Base-by-base conservation (phyloP, 53 echinoderm and acorn worm genomes). In the Stichopus horrens region DNA sequence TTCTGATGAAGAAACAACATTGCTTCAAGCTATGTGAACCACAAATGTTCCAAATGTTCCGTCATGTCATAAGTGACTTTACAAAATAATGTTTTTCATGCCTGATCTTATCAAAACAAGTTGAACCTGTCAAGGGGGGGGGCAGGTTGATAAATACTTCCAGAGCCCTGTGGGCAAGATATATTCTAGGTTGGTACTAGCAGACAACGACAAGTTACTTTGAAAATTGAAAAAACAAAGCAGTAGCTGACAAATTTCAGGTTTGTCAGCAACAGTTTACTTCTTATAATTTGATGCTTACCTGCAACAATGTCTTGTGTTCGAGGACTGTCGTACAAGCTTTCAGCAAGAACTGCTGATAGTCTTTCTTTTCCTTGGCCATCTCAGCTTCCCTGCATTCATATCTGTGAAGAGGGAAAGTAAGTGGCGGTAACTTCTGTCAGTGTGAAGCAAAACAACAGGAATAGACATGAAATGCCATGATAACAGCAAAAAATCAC, bases 281-380 rank as follows among this genome's bases (percentile, higher is more conserved):
- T 37, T 37, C 37, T 37, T 37, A 37, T 4, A 18, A 71, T 5
- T 56, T 7, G 18, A 5, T 8, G 58, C n/a, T 87, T 79, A 96
- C 96, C 92, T 94, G 90, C 23, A 96, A 87, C 52, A 91, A 65
- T 75, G 94, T 86, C 78, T 93, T 96, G 90, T 96, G 96, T 74
- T 96, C 93, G 23, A 94, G 52, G 9, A 96, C 91, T 73, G 87
- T 76, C 21, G 92, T 94, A 58, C 88, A 86, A 37, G 93, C 93
- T 23, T 89, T 81, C 16, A 92, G 77, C 14, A 96, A 79, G 74
- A 96, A 96, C 79, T 83, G 63, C 23, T 94, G 75, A 52, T 94
- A 96, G 10, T 93, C 86, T 68, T 93, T 77, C 59, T 93, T 89
- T 74, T 96, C 96, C 19, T 88, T 71, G 18, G 76, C 23, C 96